Evolutionary conservation across 2,113 vertebrate species (phyloP).

Genomic region (Toxostoma redivivum): DNA sequence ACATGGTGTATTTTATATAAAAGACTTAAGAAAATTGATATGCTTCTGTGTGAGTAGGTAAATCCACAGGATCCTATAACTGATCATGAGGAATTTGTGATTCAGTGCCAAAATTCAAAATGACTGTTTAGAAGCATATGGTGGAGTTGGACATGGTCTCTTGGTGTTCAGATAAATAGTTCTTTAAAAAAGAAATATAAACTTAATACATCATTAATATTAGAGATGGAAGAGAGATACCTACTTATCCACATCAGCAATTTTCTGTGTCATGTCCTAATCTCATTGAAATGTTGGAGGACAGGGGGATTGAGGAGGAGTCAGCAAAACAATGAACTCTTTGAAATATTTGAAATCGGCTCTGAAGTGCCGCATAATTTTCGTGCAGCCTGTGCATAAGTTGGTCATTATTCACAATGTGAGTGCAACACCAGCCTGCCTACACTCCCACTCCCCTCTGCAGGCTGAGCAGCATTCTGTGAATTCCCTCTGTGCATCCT

Average conservation of each 20-base stretch:
- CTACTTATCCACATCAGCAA: neutral
- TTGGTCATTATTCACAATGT: neutral
- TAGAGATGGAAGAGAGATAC: neutral
- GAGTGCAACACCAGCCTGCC: neutral
- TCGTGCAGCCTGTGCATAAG: neutral
- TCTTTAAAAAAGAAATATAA: neutral
- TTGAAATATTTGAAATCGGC: neutral
- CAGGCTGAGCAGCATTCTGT: neutral
- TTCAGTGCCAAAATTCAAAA: neutral
- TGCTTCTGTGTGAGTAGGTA: neutral
- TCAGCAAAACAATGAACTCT: neutral
- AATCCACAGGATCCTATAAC: neutral
- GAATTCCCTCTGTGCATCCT: neutral
- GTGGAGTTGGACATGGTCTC: accelerated
- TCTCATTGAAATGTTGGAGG: neutral
- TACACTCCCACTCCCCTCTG: accelerated
- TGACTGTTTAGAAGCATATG: neutral
- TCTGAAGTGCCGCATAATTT: neutral
- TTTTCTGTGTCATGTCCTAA: neutral
- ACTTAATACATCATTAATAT: neutral
- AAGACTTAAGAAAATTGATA: neutral
- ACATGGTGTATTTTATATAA: neutral
- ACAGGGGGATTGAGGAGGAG: neutral
- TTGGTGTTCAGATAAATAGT: neutral
- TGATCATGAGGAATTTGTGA: neutral